phyloP scores from a whole-genome alignment of 2,797 vertebrate genomes.

The Hirundo rustica region DNA sequence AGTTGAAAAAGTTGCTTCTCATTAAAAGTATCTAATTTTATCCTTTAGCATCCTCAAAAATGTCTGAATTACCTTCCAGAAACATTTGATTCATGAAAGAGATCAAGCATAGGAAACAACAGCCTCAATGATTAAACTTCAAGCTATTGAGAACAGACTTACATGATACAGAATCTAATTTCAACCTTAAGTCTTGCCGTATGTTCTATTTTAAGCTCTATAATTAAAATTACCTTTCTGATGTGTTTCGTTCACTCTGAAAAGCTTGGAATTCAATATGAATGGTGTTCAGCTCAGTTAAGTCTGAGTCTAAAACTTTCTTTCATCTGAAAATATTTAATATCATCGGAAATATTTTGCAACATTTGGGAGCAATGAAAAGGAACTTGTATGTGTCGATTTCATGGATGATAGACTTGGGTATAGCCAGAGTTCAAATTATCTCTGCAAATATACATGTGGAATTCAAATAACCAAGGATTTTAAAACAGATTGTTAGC shows the following conservation, averaged over 20 bases:
- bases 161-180: not conserved
- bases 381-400: not conserved
- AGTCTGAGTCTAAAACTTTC: not conserved
- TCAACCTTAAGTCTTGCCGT: not conserved
- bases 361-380: not conserved
- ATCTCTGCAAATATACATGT: not conserved
- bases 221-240: constrained; percentile 13
- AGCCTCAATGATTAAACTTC: not conserved
- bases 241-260: not conserved
- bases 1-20: not conserved
- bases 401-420: not conserved
- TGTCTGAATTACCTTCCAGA: not conserved
- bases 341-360: not conserved
- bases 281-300: not conserved
- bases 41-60: not conserved
- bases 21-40: not conserved
- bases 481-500: not conserved
- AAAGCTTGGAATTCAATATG: not conserved
- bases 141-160: not conserved
- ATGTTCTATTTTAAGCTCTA: constrained; percentile 2
- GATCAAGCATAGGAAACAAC: not conserved
- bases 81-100: not conserved
- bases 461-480: not conserved
- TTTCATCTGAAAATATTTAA: not conserved
- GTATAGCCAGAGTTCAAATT: constrained; percentile 14